Evolutionary conservation across 2,888 invertebrate genomes (phyloP), one percentile per base, ranked within the genome.

Genomic region (Thyatira batis): DNA sequence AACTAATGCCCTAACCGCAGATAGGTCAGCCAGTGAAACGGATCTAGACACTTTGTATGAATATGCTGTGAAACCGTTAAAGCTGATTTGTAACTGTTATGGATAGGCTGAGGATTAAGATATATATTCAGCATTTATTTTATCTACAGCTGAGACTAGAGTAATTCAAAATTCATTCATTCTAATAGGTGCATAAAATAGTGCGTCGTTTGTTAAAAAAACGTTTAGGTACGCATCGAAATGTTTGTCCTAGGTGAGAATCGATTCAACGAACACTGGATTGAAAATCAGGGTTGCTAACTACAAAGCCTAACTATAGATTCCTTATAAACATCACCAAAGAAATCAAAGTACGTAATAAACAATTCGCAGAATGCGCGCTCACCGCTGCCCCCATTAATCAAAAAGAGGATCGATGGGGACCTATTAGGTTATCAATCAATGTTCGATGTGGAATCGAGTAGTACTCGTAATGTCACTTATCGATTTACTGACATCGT

Each of bases 1-100:
- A 85, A 88, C 89, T 89, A 82, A 87, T 82, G 80, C 74, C 71
- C 63, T 73, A 83, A 91, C 90, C 90, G 76, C 90, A 89, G 85
- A 73, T 84, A 74, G 86, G 86, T 85, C 84, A 86, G 62, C 65
- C 69, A 65, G 64, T 71, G 65, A 63, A 68, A 66, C 65, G 67
- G 61, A 66, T 63, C 55, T 33, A 60, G 61, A 71, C 65, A 64
- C 61, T 72, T 71, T 72, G 68, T 65, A 39, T 17, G 39, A 39
- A 39, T 17, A 39, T 39, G n/a, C 13, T 39, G 39, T 39, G 39
- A 39, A 39, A 39, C 39, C 17, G 39, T 39, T 39, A 39, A 39
- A 17, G 8, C 13, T 17, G 39, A 39, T 39, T 23, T 17, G 39
- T 39, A 39, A 39, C 39, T 39, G 39, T 39, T 23, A 33, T 33